A percentile compares a stretch with the other conserved stretches of the same genome.
Conservation (phyloP, 1,140 invertebrate genomes). For the Rhizoglyphus robini region DNA sequence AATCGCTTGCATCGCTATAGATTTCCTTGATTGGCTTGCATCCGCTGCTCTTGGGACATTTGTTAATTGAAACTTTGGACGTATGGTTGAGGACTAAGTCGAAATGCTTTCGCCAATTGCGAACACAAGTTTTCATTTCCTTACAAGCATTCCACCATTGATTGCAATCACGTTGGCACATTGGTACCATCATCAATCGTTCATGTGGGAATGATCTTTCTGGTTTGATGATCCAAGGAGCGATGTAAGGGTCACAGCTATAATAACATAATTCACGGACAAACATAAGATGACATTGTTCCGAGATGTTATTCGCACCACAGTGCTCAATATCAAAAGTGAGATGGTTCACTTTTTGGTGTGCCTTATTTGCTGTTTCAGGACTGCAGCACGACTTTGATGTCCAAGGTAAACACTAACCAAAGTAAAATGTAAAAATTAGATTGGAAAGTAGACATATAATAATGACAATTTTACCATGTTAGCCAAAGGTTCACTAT, state of each 20-base stretch:
- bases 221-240: background rate
- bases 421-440: no score
- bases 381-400: background rate
- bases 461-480: no score
- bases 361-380: background rate
- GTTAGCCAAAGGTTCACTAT: no score
- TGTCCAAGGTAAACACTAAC: slow-evolving; percentile 8
- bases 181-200: slow-evolving; percentile 1
- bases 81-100: background rate
- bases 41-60: background rate
- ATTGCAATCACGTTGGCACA: slow-evolving; percentile 4
- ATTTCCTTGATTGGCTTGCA: background rate
- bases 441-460: background rate
- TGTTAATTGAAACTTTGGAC: background rate
- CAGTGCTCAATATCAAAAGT: slow-evolving; percentile 2
- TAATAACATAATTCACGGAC: slow-evolving; percentile 6
- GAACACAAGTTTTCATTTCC: background rate
- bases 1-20: slow-evolving; percentile 2
- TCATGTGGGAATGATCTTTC: background rate
- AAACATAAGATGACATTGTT: background rate
- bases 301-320: background rate
- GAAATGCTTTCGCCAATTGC: slow-evolving; percentile 15
- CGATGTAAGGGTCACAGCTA: slow-evolving; percentile 10
- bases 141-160: slow-evolving; percentile 8
- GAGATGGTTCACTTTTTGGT: background rate